Evolutionary conservation across 1,140 invertebrate genomes (phyloP).

Genomic region (Teleogryllus occipitalis): DNA sequence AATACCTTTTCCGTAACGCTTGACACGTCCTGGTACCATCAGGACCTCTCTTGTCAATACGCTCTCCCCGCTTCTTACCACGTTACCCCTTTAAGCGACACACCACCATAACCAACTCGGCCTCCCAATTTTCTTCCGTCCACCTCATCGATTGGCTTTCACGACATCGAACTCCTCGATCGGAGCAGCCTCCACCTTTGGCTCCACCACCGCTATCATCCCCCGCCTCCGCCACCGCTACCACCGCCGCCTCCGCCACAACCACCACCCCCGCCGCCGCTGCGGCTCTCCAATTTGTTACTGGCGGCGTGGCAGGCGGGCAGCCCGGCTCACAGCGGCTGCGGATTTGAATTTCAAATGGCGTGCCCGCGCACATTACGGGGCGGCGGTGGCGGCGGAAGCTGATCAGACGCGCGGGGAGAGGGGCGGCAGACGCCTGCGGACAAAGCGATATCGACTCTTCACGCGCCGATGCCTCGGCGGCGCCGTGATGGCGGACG

Average conservation of each 20-base stretch:
- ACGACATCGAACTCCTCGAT: neutral
- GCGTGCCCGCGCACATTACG: neutral
- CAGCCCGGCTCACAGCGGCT: neutral
- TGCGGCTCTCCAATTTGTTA: neutral
- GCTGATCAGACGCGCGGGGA: neutral
- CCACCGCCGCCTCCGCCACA: too few relatives aligned
- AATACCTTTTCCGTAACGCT: too few relatives aligned
- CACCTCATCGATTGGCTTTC: neutral
- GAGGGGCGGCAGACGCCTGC: neutral
- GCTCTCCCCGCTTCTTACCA: too few relatives aligned
- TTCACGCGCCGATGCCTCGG: neutral
- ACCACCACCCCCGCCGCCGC: neutral
- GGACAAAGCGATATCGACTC: conserved; percentile 3
- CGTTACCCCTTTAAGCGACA: too few relatives aligned
- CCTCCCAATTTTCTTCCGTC: neutral
- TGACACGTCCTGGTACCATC: too few relatives aligned
- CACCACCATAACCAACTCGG: neutral
- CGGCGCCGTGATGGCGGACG: neutral
- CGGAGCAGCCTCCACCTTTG: neutral
- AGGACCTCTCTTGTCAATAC: too few relatives aligned
- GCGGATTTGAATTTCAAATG: neutral
- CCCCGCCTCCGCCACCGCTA: neutral
- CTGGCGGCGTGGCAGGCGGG: neutral
- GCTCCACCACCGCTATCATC: neutral
- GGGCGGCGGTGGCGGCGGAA: neutral